These are phyloP conservation scores for Muscicapa comitata DNA, from an alignment of 2,797 vertebrate genomes.

Conservation along the genomic window DNA sequence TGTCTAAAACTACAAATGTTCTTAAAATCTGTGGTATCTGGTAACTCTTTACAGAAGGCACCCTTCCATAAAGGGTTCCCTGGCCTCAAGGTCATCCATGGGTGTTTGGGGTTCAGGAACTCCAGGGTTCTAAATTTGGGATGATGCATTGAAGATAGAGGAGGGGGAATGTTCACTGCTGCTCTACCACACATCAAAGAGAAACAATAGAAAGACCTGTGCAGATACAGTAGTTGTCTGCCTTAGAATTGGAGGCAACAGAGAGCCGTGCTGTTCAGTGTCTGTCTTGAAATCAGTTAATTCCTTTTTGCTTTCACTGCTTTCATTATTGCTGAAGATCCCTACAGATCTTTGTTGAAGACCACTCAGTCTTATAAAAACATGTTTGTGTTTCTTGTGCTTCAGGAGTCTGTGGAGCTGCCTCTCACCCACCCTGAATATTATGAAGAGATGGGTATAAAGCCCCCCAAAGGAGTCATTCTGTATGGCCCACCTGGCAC, in stretches of 20 bases:
- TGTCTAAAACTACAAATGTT: not conserved
- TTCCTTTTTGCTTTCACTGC: not conserved
- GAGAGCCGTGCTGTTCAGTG: not conserved
- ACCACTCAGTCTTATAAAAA: not conserved
- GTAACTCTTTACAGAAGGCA: not conserved
- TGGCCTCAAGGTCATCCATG: not conserved
- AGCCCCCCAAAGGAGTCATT: constrained; percentile 97
- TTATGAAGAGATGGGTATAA: constrained; percentile 99
- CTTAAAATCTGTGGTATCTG: not conserved
- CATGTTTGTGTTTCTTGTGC: not conserved
- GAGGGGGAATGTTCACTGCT: not conserved
- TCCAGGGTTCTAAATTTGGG: not conserved
- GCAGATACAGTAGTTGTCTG: not conserved
- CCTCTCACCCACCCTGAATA: constrained; percentile 98
- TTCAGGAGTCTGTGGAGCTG: constrained; percentile 95
- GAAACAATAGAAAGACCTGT: not conserved
- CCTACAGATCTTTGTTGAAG: not conserved
- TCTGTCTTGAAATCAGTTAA: not conserved
- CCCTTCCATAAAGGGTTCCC: not conserved
- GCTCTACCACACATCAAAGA: not conserved
- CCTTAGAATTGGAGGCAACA: not conserved
- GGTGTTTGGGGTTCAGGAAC: not conserved
- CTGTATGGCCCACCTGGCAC: constrained; percentile 94
- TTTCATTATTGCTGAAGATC: not conserved
- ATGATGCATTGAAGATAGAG: not conserved